A percentile compares a stretch with the other conserved stretches of the same genome.
Evolutionary conservation across 2,113 vertebrate species (phyloP).

Genomic region (Leptobrachium ailaonicum): DNA sequence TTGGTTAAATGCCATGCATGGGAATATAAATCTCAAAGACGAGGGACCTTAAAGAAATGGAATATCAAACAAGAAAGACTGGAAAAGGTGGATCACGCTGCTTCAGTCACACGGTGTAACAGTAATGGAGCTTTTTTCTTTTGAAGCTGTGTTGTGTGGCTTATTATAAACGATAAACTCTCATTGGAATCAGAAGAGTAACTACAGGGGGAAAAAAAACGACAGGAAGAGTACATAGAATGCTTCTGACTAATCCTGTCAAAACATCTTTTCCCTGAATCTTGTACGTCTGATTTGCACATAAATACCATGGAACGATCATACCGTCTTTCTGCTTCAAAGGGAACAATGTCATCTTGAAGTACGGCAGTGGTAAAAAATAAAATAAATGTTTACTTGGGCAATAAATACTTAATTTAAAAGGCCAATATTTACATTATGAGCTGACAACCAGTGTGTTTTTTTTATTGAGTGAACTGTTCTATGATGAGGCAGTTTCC

Average conservation of each 20-base stretch:
- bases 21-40: constrained; percentile 38
- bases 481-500: too few species aligned
- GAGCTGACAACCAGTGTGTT: too few species aligned
- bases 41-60: constrained; percentile 39
- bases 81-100: constrained; percentile 44
- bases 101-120: constrained; percentile 38
- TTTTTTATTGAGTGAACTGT: too few species aligned
- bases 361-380: not conserved
- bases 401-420: too few species aligned
- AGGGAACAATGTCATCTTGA: not conserved
- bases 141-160: constrained; percentile 40
- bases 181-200: constrained; percentile 33
- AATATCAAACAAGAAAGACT: constrained; percentile 43
- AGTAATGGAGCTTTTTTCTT: constrained; percentile 49
- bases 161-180: constrained; percentile 34
- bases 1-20: constrained; percentile 35
- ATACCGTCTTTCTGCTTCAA: not conserved
- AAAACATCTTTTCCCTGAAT: constrained; percentile 30
- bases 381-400: too few species aligned
- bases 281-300: constrained; percentile 4
- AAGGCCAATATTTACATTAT: too few species aligned
- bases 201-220: constrained; percentile 38
- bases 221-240: constrained; percentile 32
- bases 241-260: constrained; percentile 32
- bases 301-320: constrained; percentile 5